Conservation (phyloP, 2,797 vertebrate species). For the Rhyacichthys aspro region DNA sequence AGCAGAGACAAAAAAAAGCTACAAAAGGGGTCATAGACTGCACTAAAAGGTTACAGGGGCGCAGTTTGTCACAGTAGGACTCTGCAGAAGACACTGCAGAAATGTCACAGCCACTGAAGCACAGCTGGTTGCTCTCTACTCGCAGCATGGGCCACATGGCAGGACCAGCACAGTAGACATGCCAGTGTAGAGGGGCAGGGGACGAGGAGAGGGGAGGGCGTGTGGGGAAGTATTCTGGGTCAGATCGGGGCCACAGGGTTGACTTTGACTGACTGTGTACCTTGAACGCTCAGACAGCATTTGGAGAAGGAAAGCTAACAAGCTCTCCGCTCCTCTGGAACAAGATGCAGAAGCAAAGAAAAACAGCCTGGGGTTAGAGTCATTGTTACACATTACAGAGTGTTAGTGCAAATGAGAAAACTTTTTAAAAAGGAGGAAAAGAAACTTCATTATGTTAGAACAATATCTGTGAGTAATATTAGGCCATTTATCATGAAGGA, state of each 20-base stretch:
- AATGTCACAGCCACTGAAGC: constrained; percentile 63
- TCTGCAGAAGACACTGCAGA: constrained; percentile 44
- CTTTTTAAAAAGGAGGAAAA: constrained; percentile 36
- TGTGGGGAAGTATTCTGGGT: constrained; percentile 44
- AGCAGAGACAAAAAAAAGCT: too few species aligned
- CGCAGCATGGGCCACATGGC: constrained; percentile 43
- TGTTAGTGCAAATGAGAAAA: constrained; percentile 57
- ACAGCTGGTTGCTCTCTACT: constrained; percentile 50
- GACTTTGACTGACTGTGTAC: constrained; percentile 68
- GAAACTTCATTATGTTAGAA: constrained; percentile 70
- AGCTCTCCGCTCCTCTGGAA: constrained; percentile 81
- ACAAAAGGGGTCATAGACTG: neutral
- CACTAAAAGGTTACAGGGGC: neutral
- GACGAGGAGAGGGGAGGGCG: constrained; percentile 11
- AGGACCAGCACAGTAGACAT: constrained; percentile 32
- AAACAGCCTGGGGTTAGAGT: constrained; percentile 60
- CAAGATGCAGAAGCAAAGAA: constrained; percentile 53
- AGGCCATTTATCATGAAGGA: constrained; percentile 69
- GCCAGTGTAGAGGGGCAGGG: constrained; percentile 23
- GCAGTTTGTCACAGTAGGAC: constrained; percentile 12
- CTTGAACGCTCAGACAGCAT: constrained; percentile 81
- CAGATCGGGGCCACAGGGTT: constrained; percentile 52
- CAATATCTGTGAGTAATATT: constrained; percentile 75
- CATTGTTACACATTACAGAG: constrained; percentile 50
- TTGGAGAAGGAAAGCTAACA: constrained; percentile 80